Base-by-base conservation (phyloP, 2,888 invertebrate genomes). In the Cerastoderma edule region DNA sequence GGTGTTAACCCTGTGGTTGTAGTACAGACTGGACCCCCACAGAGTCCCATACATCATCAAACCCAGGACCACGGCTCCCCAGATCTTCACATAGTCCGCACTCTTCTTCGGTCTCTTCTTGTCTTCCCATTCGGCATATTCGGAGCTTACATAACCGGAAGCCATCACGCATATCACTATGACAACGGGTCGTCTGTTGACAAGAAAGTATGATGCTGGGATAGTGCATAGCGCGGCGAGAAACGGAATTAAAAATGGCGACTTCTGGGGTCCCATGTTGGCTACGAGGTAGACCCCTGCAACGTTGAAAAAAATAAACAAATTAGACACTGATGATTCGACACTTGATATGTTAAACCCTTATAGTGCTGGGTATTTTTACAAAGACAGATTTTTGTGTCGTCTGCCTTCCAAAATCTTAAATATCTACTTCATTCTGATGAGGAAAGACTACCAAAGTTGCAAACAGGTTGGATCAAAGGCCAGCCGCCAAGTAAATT, bases 211-310 rank as follows among this genome's bases (percentile, higher is more conserved):
- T 27, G 91, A 89, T 92, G 95, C 95, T 10, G 96, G 95, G 0
- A 95, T 90, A 0, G 96, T 95, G 88, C 96, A 95, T 85, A 96
- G 95, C 0, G 97, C 95, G 0, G 95, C 95, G 0, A 95, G 67
- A 0, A 97, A 90, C 0, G 96, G 95, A 89, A 95, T 94, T 94
- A 95, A 95, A 48, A 97, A 93, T 0, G 94, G 93, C 1, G 97
- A 97, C 86, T 95, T 94, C 90, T 97, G 96, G 0, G 96, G 94
- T 0, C 98, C 98, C 80, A 98, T 96, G 89, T 98, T 98, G 30
- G 97, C 98, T 5, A 98, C 96, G 0, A 95, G 94, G 96, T 97
- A 96, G 0, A 97, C 96, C 85, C 97, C 98, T 97, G 91, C 30
- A 92, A 89, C 16, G 16, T 8, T 16, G 16, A 10, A 39, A 39